Conservation (phyloP, 35 echinoderm and acorn worm species). For the Diadema setosum region DNA sequence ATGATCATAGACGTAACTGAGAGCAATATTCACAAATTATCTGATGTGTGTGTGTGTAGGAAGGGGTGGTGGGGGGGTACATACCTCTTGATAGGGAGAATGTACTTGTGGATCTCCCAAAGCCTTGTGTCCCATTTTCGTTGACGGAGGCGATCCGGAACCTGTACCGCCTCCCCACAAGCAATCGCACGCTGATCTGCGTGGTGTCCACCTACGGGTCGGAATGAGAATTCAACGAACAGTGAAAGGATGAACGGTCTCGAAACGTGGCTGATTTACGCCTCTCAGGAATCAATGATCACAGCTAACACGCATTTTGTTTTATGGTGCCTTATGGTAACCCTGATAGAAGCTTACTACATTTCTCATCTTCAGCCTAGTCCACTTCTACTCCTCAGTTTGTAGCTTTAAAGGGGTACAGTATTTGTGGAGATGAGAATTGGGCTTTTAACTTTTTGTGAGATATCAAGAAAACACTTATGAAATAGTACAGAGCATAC, state of each 20-base stretch:
- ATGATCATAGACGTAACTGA: no score
- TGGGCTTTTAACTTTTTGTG: no score
- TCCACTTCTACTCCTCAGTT: no score
- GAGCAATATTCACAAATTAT: no score
- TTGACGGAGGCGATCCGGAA: slow-evolving; percentile 68
- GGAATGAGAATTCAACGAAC: no score
- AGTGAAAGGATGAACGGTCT: no score
- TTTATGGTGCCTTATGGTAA: neutral
- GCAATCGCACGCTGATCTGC: neutral
- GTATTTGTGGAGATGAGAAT: no score
- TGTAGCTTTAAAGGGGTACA: no score
- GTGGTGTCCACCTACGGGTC: slow-evolving; percentile 22
- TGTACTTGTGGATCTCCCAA: slow-evolving; percentile 14
- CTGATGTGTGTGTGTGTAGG: slow-evolving; percentile 49
- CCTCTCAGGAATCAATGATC: neutral
- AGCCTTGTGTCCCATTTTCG: slow-evolving; percentile 68
- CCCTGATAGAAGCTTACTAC: neutral
- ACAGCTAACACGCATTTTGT: neutral
- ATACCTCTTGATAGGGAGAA: slow-evolving; percentile 63
- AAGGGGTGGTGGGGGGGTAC: slow-evolving; percentile 34
- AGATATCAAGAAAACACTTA: no score
- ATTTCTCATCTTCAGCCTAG: no score
- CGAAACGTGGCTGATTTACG: neutral
- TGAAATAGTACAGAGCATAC: no score
- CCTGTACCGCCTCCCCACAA: slow-evolving; percentile 52